Evolutionary conservation across 35 echinoderm and acorn worm genomes (phyloP).

Genomic region (Holothuria glaberrima): DNA sequence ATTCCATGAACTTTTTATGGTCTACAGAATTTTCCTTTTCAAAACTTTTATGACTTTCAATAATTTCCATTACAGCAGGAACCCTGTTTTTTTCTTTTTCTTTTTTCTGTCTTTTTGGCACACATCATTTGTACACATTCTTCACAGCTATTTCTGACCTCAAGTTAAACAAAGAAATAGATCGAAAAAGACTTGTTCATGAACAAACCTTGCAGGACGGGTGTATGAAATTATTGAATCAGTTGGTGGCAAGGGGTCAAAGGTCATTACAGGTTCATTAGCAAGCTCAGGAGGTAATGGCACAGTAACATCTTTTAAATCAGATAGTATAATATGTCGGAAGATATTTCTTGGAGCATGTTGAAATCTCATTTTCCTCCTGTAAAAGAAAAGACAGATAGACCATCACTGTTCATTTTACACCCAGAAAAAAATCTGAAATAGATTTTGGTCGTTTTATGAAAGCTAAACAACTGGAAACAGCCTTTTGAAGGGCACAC

Average conservation of each 20-base stretch:
- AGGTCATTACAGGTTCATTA: constrained; percentile 82
- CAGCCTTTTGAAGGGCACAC: too few relatives aligned
- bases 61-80: too few relatives aligned
- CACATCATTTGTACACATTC: too few relatives aligned
- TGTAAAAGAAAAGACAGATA: constrained; percentile 57
- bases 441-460: too few relatives aligned
- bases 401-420: too few relatives aligned
- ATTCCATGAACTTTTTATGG: too few relatives aligned
- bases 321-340: constrained; percentile 88
- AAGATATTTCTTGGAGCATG: constrained; percentile 89
- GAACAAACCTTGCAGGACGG: constrained; percentile 68
- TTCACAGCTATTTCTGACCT: neutral
- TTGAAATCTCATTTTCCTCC: constrained; percentile 77
- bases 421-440: too few relatives aligned
- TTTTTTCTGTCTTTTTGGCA: too few relatives aligned
- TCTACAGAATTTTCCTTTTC: too few relatives aligned
- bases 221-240: constrained; percentile 88
- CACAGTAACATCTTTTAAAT: constrained; percentile 78
- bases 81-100: too few relatives aligned
- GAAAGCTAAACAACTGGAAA: too few relatives aligned
- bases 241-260: constrained; percentile 89
- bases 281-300: constrained; percentile 82
- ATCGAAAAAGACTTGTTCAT: neutral
- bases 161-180: neutral
- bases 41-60: too few relatives aligned